Evolutionary conservation across 2,113 vertebrate genomes (phyloP), one percentile per base, ranked within the genome.

Genomic region (Poeciliopsis retropinna): DNA sequence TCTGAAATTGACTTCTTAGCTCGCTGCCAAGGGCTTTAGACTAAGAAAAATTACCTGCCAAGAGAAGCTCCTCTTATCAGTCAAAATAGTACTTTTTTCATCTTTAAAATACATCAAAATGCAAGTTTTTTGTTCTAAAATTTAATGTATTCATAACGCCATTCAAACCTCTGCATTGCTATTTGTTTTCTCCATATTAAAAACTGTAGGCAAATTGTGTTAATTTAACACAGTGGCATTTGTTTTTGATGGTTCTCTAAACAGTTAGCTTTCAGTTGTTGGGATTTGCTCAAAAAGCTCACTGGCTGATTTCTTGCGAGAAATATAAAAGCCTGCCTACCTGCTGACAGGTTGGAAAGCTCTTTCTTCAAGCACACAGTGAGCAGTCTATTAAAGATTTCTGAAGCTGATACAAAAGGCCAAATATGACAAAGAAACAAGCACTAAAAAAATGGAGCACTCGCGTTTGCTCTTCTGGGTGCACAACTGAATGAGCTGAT

Each of bases 41-140:
- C 54, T 61, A 85, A 85, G 82, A 85, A 80, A 81, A 88, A 85
- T 79, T 71, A 88, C 85, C 86, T 88, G 85, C 83, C 84, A 85
- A 81, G 39, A 88, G 82, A 70, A 79, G 64, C 28, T 34, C n/a
- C 30, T 47, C 76, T 88, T 88, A 89, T 88, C 81, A 80, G 64
- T 37, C 64, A 62, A 81, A 85, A 88, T 75, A 73, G 76, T 81
- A n/a, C 3, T 51, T 64, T 75, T 62, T n/a, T 62, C 22, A 61
- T 77, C 27, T 54, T n/a, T 67, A 31, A 68, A 66, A 73, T 73
- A 32, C 64, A 74, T 80, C 62, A 80, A 64, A 30, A 37, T 64
- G 37, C 17, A 75, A 3, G 2, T 60, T 68, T 65, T 60, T 67
- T 63, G 1, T 47, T 47, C 44, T 30, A 30, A 9, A 75, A 34